Evolutionary conservation across 2,797 vertebrate species (phyloP).

Genomic region (Threskiornis aethiopicus): DNA sequence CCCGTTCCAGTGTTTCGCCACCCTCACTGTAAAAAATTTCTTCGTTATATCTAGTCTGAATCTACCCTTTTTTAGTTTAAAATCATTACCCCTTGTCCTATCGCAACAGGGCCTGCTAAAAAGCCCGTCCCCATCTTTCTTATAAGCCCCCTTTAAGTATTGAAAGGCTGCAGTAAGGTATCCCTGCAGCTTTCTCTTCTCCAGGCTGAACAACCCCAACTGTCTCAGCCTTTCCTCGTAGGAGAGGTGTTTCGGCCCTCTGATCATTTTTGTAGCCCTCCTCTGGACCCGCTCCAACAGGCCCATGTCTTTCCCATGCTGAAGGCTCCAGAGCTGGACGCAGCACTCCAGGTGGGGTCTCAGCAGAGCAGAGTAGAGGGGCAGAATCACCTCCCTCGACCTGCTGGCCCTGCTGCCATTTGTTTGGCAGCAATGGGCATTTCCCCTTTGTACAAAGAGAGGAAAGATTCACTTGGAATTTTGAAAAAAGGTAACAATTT

Average conservation of each 20-base stretch:
- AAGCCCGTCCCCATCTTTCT: neutral
- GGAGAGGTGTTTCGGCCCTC: neutral
- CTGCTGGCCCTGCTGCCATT: neutral
- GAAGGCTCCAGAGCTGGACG: neutral
- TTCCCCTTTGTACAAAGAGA: neutral
- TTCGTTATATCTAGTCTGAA: neutral
- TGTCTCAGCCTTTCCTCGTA: neutral
- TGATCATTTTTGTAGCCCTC: neutral
- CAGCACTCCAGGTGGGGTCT: neutral
- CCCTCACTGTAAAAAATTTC: neutral
- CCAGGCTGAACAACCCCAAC: neutral
- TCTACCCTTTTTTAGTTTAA: neutral
- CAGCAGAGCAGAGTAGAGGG: neutral
- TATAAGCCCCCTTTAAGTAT: neutral
- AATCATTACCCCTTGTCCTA: neutral
- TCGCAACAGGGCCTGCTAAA: neutral
- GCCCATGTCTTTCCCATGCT: neutral
- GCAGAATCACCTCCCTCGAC: neutral
- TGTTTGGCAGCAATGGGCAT: constrained; percentile 2
- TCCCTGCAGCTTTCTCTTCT: neutral
- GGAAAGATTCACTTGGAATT: neutral
- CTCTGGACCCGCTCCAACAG: neutral
- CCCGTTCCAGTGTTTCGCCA: neutral
- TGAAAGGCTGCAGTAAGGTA: neutral
- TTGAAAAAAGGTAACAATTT: constrained; percentile 14